These are phyloP conservation scores for Cheiracanthium punctorium DNA, from an alignment of 2,888 invertebrate genomes.

Conservation along the genomic window DNA sequence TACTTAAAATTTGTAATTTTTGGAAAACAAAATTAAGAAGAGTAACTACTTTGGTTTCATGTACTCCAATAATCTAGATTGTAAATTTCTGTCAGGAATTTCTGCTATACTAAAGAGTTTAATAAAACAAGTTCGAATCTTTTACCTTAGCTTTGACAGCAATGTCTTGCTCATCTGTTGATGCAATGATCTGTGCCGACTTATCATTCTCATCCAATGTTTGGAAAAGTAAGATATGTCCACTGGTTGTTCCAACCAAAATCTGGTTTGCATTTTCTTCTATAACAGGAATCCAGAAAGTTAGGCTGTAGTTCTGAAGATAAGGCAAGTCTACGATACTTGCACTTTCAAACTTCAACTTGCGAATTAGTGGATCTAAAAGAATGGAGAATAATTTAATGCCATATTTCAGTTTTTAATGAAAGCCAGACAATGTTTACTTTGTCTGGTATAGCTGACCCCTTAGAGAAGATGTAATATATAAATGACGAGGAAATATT, in stretches of 20 bases:
- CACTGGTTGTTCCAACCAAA: slow-evolving; percentile 34
- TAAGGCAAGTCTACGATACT: slow-evolving; percentile 25
- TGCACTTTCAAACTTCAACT: slow-evolving; percentile 29
- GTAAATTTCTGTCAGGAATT: no score
- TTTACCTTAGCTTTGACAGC: slow-evolving; percentile 50
- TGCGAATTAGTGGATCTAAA: slow-evolving; percentile 12
- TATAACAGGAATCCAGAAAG: slow-evolving; percentile 43
- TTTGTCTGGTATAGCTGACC: no score
- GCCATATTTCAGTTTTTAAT: no score
- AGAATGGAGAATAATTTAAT: not conserved
- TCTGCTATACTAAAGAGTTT: no score
- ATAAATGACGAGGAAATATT: no score
- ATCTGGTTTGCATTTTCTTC: slow-evolving; percentile 9
- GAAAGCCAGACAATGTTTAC: no score
- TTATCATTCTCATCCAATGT: slow-evolving; percentile 18
- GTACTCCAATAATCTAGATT: no score
- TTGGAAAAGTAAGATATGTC: slow-evolving; percentile 31
- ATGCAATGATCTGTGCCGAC: slow-evolving; percentile 12
- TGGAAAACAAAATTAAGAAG: no score
- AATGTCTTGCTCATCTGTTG: not conserved
- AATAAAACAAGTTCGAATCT: no score
- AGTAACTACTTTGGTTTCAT: no score
- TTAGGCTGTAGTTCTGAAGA: slow-evolving; percentile 33
- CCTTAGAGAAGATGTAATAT: no score
- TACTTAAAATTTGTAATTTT: no score